These are phyloP conservation scores for Lontra canadensis DNA, from an alignment of 2,113 vertebrate species.

Conservation along the genomic window DNA sequence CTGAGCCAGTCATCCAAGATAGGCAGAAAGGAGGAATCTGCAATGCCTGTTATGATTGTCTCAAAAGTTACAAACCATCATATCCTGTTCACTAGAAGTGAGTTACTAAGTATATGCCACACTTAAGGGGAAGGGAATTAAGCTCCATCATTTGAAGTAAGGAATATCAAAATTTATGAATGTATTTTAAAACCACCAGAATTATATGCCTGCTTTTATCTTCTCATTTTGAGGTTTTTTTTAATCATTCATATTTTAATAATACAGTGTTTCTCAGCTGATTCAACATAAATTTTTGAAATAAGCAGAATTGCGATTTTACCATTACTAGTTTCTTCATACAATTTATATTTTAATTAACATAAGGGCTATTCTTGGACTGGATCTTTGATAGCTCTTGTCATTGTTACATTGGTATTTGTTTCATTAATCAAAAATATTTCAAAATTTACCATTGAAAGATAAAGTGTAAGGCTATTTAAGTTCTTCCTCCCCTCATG, in stretches of 20 bases:
- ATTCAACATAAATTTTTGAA: slow-evolving; percentile 12
- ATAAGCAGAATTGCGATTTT: slow-evolving; percentile 3
- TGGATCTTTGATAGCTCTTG: neutral
- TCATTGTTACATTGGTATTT: neutral
- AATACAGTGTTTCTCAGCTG: neutral
- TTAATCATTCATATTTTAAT: neutral
- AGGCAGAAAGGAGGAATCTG: neutral
- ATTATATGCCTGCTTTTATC: neutral
- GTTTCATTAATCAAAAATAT: slow-evolving; percentile 36
- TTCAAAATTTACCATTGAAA: neutral
- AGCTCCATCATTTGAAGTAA: neutral
- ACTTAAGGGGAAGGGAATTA: neutral
- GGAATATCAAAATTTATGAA: neutral
- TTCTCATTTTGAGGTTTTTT: neutral
- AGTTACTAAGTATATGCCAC: neutral
- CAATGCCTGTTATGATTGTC: neutral
- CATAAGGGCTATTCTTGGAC: neutral
- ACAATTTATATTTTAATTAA: slow-evolving; percentile 40
- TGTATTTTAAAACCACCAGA: neutral
- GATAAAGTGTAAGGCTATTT: neutral
- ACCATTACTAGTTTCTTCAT: slow-evolving; percentile 27
- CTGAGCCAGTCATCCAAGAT: neutral
- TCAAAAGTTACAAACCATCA: neutral
- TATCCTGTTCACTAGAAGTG: neutral
- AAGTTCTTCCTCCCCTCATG: neutral